Base-by-base conservation (phyloP, 2,113 vertebrate species). In the Lipotes vexillifer region DNA sequence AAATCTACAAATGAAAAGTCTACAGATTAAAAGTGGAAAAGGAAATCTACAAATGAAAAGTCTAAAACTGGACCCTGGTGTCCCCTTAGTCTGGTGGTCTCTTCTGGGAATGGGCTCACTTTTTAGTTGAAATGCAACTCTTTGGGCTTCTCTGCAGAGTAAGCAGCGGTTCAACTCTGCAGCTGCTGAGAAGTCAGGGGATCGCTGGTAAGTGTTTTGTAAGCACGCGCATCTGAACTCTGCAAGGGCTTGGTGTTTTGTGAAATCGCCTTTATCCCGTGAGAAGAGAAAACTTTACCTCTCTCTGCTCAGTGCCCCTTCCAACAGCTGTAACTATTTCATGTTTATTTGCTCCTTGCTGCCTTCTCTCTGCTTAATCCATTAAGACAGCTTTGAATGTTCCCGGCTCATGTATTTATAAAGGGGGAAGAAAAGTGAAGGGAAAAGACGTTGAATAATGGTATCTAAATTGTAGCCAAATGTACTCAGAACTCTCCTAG, bases 291-390 rank as follows among this genome's bases (percentile, higher is more conserved):
- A 94, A 3, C 69, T 61, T 97, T 72, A 63, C 94, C 78, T 94
- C 93, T 68, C 13, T 83, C 71, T 93, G 95, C 68, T 94, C 96
- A 29, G 49, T 90, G 93, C 93, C 97, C 57, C n/a, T 93, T 94
- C 96, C 96, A 95, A 97, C 91, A 98, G 96, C 98, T 98, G 97
- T 81, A 98, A 98, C 90, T 83, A 96, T 97, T 98, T 97, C 95
- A 97, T 97, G 98, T 98, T 97, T 96, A 98, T 99, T 98, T 96
- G 82, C 96, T 95, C 4, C 23, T 33, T 78, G 8, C 96, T 85
- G 91, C 75, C 96, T 96, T 97, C 96, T 97, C 97, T 98, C 98
- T 98, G 98, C 97, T 98, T 98, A 98, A 98, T 98, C 98, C 98
- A 98, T 98, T 98, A 98, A 97, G 98, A 98, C 98, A 98, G 97